phyloP scores from a whole-genome alignment of 2,797 vertebrate genomes.

The Sebastes elongatus region DNA sequence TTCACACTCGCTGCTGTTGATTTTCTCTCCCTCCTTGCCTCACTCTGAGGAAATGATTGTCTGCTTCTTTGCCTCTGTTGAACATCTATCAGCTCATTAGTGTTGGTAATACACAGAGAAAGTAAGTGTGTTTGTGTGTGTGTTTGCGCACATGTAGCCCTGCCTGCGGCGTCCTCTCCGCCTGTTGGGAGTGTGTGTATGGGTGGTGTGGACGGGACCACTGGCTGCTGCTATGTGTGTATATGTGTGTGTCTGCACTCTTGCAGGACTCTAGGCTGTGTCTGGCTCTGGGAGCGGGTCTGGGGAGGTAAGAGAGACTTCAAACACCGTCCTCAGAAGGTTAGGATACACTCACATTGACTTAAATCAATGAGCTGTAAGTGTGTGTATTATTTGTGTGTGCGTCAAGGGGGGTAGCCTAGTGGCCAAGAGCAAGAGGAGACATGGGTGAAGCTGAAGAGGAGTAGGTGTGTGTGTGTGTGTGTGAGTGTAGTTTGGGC shows the following conservation, averaged over 20 bases:
- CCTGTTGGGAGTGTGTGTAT: conserved; percentile 72
- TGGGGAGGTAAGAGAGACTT: conserved; percentile 78
- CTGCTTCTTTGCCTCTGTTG: conserved; percentile 70
- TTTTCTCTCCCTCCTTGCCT: conserved; percentile 67
- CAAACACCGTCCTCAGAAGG: conserved; percentile 76
- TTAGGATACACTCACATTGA: conserved; percentile 80
- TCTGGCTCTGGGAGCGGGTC: conserved; percentile 75
- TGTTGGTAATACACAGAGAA: conserved; percentile 78
- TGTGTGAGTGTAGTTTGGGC: conserved; percentile 10
- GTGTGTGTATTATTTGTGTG: conserved; percentile 76
- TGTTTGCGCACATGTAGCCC: conserved; percentile 58
- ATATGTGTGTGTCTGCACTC: conserved; percentile 43
- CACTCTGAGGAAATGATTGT: conserved; percentile 80
- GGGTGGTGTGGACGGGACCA: conserved; percentile 77
- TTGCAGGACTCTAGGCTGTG: conserved; percentile 79
- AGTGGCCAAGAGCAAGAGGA: conserved; percentile 70
- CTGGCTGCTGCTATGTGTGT: conserved; percentile 47
- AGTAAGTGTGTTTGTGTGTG: conserved; percentile 63
- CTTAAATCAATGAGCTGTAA: conserved; percentile 82
- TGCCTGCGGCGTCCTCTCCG: conserved; percentile 71
- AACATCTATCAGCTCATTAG: conserved; percentile 82
- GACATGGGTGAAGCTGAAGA: conserved; percentile 50
- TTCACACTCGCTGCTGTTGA: conserved; percentile 59
- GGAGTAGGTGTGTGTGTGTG: conserved; percentile 29
- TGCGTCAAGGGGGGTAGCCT: conserved; percentile 50